Conservation (phyloP, 2,888 invertebrate species). For the Tinea semifulvella region DNA sequence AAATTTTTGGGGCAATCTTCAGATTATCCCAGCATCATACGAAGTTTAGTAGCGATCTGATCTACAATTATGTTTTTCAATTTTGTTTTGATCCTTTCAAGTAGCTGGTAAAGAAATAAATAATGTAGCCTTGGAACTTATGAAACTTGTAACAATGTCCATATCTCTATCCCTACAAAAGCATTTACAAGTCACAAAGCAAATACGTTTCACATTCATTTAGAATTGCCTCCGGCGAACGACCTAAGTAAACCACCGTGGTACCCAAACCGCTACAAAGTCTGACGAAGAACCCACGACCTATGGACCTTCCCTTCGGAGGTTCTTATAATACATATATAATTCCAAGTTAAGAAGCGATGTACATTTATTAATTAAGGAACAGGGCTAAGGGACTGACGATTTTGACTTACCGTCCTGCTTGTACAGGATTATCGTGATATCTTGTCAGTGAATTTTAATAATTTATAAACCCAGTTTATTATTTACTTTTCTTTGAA, state of each 20-base stretch:
- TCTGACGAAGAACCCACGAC: conserved; percentile 45
- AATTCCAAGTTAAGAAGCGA: conserved; percentile 33
- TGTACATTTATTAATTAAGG: conserved; percentile 35
- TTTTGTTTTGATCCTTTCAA: too few species aligned
- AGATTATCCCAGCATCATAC: too few species aligned
- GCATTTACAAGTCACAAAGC: conserved; percentile 55
- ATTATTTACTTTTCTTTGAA: conserved; percentile 3
- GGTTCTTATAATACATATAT: conserved; percentile 59
- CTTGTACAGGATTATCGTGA: not conserved
- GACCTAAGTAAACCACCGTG: conserved; percentile 50
- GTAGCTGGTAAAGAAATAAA: too few species aligned
- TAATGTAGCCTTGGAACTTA: too few species aligned
- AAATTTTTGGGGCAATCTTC: too few species aligned
- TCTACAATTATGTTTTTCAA: too few species aligned
- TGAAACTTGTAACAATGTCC: conserved; percentile 50
- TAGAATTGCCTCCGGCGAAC: conserved; percentile 40
- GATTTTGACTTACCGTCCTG: not conserved
- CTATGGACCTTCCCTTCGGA: conserved; percentile 41
- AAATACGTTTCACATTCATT: conserved; percentile 55
- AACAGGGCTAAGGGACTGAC: conserved; percentile 20
- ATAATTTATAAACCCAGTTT: not conserved
- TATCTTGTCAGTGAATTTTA: conserved; percentile 5
- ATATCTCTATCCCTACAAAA: conserved; percentile 33
- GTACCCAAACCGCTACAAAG: conserved; percentile 38
- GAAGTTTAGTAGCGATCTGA: too few species aligned